Percentiles rank a stretch among this genome's conserved stretches.
Evolutionary conservation across 92 coral and sea anemone species (phyloP).

Genomic region (Metridium senile): DNA sequence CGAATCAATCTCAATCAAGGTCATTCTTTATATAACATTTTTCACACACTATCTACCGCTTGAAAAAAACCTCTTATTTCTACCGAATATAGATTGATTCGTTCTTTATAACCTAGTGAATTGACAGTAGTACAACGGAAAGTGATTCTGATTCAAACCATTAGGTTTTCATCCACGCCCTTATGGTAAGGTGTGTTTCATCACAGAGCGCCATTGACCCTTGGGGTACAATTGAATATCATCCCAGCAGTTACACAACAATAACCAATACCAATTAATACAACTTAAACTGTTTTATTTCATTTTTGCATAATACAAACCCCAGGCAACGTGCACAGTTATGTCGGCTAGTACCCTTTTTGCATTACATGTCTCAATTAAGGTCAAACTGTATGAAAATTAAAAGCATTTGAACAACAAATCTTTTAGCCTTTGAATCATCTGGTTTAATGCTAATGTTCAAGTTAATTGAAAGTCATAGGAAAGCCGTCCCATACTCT

Average conservation of each 20-base stretch:
- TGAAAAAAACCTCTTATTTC: neutral
- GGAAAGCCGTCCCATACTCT: neutral
- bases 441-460: neutral
- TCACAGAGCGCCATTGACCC: constrained; percentile 12
- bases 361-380: neutral
- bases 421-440: constrained; percentile 7
- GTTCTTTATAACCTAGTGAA: too few species aligned
- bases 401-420: constrained; percentile 10
- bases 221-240: neutral
- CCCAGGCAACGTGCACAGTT: neutral
- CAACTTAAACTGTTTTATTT: neutral
- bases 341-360: neutral
- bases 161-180: constrained; percentile 38
- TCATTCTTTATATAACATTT: neutral
- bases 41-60: neutral
- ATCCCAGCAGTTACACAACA: neutral
- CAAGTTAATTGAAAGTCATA: neutral
- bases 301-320: neutral
- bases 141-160: constrained; percentile 14
- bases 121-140: neutral
- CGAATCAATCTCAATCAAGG: neutral
- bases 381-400: constrained; percentile 12
- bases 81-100: too few species aligned
- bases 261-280: neutral
- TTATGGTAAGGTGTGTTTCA: constrained; percentile 2